Conservation (phyloP, 2,888 invertebrate genomes). For the Trachelus troglodyta region DNA sequence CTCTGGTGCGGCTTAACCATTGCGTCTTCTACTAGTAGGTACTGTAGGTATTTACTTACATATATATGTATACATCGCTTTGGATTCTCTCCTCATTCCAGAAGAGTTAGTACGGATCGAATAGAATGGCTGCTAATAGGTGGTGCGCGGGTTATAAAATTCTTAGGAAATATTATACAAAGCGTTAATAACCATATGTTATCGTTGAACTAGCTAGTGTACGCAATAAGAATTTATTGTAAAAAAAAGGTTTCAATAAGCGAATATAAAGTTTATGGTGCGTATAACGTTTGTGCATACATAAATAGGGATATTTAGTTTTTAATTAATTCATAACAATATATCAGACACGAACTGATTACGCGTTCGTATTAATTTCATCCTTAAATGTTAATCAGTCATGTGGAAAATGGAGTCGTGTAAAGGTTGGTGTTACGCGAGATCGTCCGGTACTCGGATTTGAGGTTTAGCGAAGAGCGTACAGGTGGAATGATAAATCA, state of each 20-base stretch:
- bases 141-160: not conserved
- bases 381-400: not conserved
- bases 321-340: not conserved
- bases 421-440: not conserved
- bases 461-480: not conserved
- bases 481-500: constrained; percentile 13
- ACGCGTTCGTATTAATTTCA: not conserved
- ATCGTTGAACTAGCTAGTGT: not conserved
- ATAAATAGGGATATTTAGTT: not conserved
- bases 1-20: not conserved
- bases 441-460: not conserved
- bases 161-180: not conserved
- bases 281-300: not conserved
- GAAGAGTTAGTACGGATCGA: not conserved
- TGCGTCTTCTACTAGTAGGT: not conserved
- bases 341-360: not conserved
- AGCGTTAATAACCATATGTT: not conserved
- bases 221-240: not conserved
- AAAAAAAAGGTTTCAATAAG: not conserved
- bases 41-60: not conserved
- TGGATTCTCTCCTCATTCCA: not conserved
- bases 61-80: not conserved
- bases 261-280: not conserved
- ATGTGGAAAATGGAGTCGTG: not conserved
- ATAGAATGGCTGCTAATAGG: not conserved